These are phyloP conservation scores for Oligia fasciuncula DNA, from an alignment of 2,888 invertebrate species.

Conservation along the genomic window DNA sequence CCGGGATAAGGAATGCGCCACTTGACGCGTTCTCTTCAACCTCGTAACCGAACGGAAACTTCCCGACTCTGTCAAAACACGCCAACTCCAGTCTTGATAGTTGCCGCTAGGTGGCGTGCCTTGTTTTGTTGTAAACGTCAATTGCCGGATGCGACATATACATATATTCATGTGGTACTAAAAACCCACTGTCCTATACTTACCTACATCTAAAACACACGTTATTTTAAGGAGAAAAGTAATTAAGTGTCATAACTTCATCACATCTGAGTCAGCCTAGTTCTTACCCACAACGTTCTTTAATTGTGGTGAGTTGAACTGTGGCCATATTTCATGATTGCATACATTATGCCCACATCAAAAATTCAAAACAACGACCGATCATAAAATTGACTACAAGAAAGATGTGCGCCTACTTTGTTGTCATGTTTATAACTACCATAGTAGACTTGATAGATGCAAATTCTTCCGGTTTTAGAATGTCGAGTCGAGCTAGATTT, in stretches of 20 bases:
- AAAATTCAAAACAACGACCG: neutral
- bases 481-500: neutral
- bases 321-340: constrained; percentile 7
- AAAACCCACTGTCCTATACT: too few species aligned
- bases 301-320: constrained; percentile 4
- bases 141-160: constrained; percentile 4
- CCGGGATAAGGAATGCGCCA: too few species aligned
- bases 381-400: neutral
- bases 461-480: constrained; percentile 18
- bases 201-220: neutral
- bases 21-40: too few species aligned
- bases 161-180: too few species aligned
- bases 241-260: constrained; percentile 20
- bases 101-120: too few species aligned
- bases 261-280: constrained; percentile 30
- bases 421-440: neutral
- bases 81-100: too few species aligned
- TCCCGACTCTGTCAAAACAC: too few species aligned
- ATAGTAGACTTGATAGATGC: constrained; percentile 1
- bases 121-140: too few species aligned
- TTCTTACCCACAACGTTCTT: constrained; percentile 14
- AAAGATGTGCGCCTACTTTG: neutral
- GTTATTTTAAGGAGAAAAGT: constrained; percentile 23
- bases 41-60: too few species aligned
- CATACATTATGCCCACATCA: neutral